Base-by-base conservation (phyloP, 2,888 invertebrate species). In the Crocallis elinguaria region DNA sequence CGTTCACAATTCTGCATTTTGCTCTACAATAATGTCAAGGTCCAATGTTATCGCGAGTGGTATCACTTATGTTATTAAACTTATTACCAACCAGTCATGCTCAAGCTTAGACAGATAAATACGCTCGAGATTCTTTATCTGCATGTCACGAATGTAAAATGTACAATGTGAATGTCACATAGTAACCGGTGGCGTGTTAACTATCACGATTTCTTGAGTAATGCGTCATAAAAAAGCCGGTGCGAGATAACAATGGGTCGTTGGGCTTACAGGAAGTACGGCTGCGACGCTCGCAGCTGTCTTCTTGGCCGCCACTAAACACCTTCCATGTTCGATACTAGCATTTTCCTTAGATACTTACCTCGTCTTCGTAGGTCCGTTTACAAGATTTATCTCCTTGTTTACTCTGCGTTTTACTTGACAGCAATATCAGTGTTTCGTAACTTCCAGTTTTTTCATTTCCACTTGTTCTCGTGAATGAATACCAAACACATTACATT, bases 221-320 rank as follows among this genome's bases (percentile, higher is more conserved):
- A 73, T 69, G 71, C 62, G 74, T 73, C 78, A 77, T 76, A 84
- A 86, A 86, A 84, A 83, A n/a, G 46, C 42, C 44, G 51, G 70
- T 73, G 71, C 71, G 62, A 67, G 59, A 67, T 75, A 80, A 88
- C 87, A 88, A 88, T 88, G 74, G 84, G 73, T 79, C 77, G 79
- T 78, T 79, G 78, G 78, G 73, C 66, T 60, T 79, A 71, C 87
- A 87, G 88, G 88, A 88, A 87, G 82, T 81, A 69, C 80, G 82
- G 78, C 77, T 81, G 82, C 71, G 67, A 80, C 57, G 69, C 64
- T 64, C 69, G 74, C 86, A 85, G 86, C 86, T 86, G 86, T 76
- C 70, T 63, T 50, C 57, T 64, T 51, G 51, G 52, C 55, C 51
- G 50, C 60, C 41, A 48, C 45, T 46, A 58, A 52, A 62, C 63